Evolutionary conservation across 2,888 invertebrate genomes (phyloP).

Genomic region (Ochropleura leucogaster): DNA sequence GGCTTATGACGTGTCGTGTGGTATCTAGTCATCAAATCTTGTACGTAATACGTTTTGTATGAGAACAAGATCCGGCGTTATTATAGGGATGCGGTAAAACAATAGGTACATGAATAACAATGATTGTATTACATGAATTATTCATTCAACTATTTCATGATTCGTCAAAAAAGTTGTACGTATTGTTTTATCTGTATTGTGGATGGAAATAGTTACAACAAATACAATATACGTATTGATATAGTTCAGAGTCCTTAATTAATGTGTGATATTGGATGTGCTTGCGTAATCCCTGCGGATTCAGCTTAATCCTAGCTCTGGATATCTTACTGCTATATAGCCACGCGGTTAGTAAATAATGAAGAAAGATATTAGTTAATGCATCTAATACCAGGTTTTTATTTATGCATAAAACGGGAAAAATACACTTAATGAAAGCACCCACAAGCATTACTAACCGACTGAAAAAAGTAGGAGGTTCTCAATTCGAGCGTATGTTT

Average conservation of each 20-base stretch:
- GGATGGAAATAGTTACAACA: conserved; percentile 5
- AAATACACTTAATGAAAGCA: background rate
- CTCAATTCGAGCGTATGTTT: too few relatives aligned
- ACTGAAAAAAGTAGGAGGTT: too few relatives aligned
- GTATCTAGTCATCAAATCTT: conserved; percentile 59
- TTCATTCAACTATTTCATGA: conserved; percentile 27
- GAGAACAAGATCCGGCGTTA: conserved; percentile 15
- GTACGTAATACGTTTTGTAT: conserved; percentile 43
- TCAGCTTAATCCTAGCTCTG: conserved; percentile 40
- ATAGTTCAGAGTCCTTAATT: conserved; percentile 37
- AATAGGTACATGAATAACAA: conserved; percentile 32
- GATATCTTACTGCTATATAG: conserved; percentile 14
- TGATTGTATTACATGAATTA: conserved; percentile 49
- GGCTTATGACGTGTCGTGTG: conserved; percentile 64
- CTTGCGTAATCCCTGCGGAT: conserved; percentile 41
- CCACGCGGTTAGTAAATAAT: background rate
- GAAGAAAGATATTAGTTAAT: background rate
- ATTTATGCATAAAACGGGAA: background rate
- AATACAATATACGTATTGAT: background rate
- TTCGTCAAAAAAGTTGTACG: conserved; percentile 20
- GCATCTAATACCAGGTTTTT: conserved; percentile 1
- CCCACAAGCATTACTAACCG: background rate
- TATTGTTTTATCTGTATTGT: conserved; percentile 4
- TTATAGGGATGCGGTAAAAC: conserved; percentile 21
- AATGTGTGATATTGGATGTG: conserved; percentile 48